These are phyloP conservation scores for Erinaceus europaeus DNA, from an alignment of 2,113 vertebrate genomes.

Conservation along the genomic window DNA sequence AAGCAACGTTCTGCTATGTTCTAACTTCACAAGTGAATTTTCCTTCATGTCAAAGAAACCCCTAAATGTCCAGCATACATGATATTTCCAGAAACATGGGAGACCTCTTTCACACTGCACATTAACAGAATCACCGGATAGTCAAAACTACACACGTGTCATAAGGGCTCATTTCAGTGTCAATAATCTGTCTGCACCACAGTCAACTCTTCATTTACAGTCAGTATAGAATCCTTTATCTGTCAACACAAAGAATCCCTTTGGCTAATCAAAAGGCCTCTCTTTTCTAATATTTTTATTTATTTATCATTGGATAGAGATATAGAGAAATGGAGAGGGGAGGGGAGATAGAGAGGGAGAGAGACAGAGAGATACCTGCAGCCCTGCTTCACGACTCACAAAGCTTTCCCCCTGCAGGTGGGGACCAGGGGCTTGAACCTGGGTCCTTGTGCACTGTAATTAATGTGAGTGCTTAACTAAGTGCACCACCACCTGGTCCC, in stretches of 20 bases:
- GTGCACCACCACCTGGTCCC: too few species aligned
- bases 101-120: background rate
- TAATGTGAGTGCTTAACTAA: too few species aligned
- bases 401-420: too few species aligned
- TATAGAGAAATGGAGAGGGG: too few species aligned
- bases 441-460: too few species aligned
- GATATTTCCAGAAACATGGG: background rate
- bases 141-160: background rate
- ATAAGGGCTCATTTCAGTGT: background rate
- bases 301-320: too few species aligned
- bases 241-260: background rate
- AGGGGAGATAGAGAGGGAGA: too few species aligned
- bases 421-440: too few species aligned
- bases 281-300: too few species aligned
- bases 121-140: background rate
- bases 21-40: background rate
- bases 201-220: background rate
- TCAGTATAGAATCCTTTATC: background rate
- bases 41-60: constrained; percentile 1
- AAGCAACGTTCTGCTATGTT: background rate
- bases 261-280: background rate
- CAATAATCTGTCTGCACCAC: background rate
- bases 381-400: too few species aligned
- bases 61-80: background rate
- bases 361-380: too few species aligned